Evolutionary conservation across 2,797 vertebrate species (phyloP).

Genomic region (Sardinella longiceps): DNA sequence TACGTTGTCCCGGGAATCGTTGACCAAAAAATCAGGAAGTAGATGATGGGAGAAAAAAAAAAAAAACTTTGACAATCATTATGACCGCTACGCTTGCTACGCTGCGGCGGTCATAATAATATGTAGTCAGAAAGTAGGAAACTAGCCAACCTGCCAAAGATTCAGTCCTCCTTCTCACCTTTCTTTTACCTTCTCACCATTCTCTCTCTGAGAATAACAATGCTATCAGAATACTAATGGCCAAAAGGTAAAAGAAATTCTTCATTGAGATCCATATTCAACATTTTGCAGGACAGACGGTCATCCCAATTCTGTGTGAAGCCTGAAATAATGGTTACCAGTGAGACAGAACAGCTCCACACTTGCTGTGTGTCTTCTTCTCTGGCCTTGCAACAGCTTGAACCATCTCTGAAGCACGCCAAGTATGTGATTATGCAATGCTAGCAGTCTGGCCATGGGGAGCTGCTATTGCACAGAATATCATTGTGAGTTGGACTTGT

Average conservation of each 20-base stretch:
- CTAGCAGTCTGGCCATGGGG: constrained; percentile 21
- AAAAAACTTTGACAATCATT: too few species aligned
- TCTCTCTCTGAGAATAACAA: not conserved
- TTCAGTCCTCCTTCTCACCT: not conserved
- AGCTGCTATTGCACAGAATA: constrained; percentile 13
- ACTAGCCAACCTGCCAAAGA: not conserved
- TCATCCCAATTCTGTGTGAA: not conserved
- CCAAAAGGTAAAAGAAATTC: not conserved
- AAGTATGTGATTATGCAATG: constrained; percentile 35
- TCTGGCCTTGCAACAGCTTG: constrained; percentile 24
- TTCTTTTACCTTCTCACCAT: not conserved
- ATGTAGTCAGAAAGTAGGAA: not conserved
- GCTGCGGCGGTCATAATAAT: too few species aligned
- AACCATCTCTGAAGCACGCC: constrained; percentile 2
- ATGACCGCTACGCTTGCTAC: too few species aligned
- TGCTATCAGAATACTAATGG: not conserved
- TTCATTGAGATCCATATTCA: not conserved
- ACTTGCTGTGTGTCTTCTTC: constrained; percentile 9
- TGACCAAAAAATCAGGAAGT: too few species aligned
- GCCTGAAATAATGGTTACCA: constrained; percentile 18
- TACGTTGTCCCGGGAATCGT: too few species aligned
- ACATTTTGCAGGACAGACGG: not conserved
- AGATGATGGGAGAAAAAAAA: too few species aligned
- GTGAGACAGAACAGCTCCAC: not conserved
- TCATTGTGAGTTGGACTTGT: not conserved